A percentile compares a stretch with the other conserved stretches of the same genome.
Conservation (phyloP, 2,797 vertebrate species). For the Urocyon cinereoargenteus region DNA sequence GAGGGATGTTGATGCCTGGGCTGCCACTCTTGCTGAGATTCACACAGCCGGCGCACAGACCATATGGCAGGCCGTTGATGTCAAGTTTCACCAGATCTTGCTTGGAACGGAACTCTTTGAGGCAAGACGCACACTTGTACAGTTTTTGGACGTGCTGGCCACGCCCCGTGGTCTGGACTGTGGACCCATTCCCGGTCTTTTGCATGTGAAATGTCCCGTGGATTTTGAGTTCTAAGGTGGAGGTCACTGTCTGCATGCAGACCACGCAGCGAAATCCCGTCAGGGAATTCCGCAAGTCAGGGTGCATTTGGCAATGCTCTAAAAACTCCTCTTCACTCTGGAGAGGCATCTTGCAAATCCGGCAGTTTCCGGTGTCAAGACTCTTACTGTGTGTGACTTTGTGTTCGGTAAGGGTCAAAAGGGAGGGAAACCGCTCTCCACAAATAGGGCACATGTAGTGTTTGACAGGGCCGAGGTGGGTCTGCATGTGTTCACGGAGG, state of each 20-base stretch:
- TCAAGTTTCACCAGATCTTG: conserved; percentile 98
- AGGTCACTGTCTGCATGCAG: conserved; percentile 99
- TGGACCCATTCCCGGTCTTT: conserved; percentile 94
- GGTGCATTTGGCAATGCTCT: conserved; percentile 99
- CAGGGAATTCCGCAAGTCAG: conserved; percentile 98
- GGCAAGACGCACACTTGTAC: conserved; percentile 97
- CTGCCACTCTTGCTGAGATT: conserved; percentile 95
- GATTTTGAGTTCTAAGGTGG: conserved; percentile 99
- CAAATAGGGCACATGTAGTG: conserved; percentile 99
- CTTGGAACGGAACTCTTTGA: conserved; percentile 98
- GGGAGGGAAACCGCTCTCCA: conserved; percentile 98
- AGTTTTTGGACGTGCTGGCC: conserved; percentile 92
- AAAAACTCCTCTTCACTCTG: conserved; percentile 99
- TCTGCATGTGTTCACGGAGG: conserved; percentile 99
- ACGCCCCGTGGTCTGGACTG: conserved; percentile 88
- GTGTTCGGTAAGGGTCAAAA: conserved; percentile 99
- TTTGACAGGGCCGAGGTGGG: conserved; percentile 99
- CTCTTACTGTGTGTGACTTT: conserved; percentile 99
- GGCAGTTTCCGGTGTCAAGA: conserved; percentile 98
- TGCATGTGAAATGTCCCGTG: conserved; percentile 99
- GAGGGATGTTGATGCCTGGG: conserved; percentile 88
- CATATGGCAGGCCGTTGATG: conserved; percentile 98
- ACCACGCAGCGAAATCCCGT: conserved; percentile 99
- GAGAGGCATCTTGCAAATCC: conserved; percentile 99
- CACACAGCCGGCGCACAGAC: conserved; percentile 96